phyloP scores from a whole-genome alignment of 1,140 invertebrate genomes.

The Hermetia illucens region DNA sequence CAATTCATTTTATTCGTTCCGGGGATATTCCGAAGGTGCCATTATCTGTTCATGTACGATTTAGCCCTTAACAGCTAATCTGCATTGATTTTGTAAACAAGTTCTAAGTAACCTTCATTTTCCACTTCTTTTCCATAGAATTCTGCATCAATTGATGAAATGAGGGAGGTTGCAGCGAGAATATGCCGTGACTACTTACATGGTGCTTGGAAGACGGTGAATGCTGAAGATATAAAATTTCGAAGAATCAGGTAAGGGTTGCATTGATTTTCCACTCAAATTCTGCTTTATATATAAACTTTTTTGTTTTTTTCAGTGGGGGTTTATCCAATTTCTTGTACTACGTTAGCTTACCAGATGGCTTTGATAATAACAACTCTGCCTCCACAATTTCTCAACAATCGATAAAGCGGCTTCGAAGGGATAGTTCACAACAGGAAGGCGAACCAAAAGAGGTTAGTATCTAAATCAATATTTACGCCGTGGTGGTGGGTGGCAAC shows the following conservation, averaged over 20 bases:
- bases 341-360: constrained; percentile 54
- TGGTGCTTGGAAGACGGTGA: constrained; percentile 73
- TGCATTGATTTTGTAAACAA: no score
- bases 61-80: no score
- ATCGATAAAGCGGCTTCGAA: constrained; percentile 2
- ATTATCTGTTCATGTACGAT: no score
- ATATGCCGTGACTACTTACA: constrained; percentile 78
- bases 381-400: neutral
- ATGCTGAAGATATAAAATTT: constrained; percentile 55
- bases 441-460: constrained; percentile 6
- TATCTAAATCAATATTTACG: no score
- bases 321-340: constrained; percentile 72
- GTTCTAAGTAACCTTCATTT: no score
- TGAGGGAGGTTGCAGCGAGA: constrained; percentile 63
- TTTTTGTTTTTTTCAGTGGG: constrained; percentile 40
- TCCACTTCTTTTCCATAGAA: no score
- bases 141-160: constrained; percentile 43
- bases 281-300: neutral
- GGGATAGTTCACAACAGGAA: constrained; percentile 1
- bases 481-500: no score
- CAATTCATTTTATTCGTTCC: no score
- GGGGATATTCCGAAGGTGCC: no score
- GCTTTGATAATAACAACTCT: constrained; percentile 5
- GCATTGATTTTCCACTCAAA: neutral
- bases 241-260: constrained; percentile 60